Percentiles rank a stretch among this genome's conserved stretches.
phyloP scores from a whole-genome alignment of 2,888 invertebrate species.

The Sminthurinus aureus region DNA sequence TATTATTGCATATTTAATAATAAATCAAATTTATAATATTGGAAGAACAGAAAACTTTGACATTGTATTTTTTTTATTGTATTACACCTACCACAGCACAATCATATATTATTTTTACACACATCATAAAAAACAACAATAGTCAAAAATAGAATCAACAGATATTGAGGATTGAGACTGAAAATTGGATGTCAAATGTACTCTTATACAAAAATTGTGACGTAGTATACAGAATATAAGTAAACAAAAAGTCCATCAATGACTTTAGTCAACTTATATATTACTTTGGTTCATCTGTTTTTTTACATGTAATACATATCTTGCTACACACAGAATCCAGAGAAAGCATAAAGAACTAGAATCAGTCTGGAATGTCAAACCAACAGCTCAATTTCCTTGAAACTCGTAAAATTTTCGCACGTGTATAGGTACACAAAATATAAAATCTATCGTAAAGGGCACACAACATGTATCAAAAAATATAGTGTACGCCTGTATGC shows the following conservation, averaged over 20 bases:
- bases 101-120: no score
- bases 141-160: not conserved
- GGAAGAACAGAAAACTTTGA: no score
- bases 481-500: no score
- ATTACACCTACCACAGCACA: no score
- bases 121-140: no score
- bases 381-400: slow-evolving; percentile 11
- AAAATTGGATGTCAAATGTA: no score
- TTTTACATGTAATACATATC: no score
- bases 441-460: not conserved
- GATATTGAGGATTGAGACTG: not conserved
- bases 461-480: not conserved
- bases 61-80: no score
- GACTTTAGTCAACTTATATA: not conserved
- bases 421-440: not conserved
- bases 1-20: no score
- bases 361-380: not conserved
- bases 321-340: not conserved
- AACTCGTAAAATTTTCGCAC: not conserved
- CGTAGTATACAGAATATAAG: not conserved
- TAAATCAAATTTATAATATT: no score
- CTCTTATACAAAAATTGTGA: no score
- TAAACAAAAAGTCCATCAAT: not conserved
- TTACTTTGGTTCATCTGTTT: not conserved
- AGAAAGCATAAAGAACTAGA: not conserved